phyloP scores from a whole-genome alignment of 2,113 vertebrate species.

The Thamnaconus septentrionalis region DNA sequence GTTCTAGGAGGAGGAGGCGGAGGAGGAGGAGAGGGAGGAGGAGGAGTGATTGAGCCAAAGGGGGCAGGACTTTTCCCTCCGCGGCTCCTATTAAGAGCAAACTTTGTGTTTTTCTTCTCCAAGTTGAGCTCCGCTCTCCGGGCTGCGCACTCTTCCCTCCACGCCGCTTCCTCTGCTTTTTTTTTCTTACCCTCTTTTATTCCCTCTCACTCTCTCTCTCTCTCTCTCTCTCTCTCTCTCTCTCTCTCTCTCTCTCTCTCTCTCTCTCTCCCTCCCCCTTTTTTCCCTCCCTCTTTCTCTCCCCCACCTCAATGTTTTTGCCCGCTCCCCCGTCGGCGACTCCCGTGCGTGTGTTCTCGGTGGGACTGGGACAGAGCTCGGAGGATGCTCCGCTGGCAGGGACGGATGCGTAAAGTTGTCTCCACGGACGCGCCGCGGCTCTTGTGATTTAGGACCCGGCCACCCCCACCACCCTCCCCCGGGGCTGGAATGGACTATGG shows the following conservation, averaged over 20 bases:
- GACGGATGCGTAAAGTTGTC: slow-evolving; percentile 39
- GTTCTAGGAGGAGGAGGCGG: slow-evolving; percentile 45
- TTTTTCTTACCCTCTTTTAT: slow-evolving; percentile 38
- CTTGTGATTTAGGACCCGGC: slow-evolving; percentile 48
- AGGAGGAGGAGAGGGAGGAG: slow-evolving; percentile 39
- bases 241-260: slow-evolving; percentile 1
- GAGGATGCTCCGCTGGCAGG: slow-evolving; percentile 66
- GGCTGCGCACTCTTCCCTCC: slow-evolving; percentile 44
- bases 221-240: slow-evolving; percentile 41
- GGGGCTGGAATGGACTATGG: slow-evolving; percentile 63
- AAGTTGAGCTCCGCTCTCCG: slow-evolving; percentile 74
- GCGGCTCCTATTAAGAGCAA: slow-evolving; percentile 78
- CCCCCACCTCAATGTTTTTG: slow-evolving; percentile 45
- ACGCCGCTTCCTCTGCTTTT: too few relatives aligned
- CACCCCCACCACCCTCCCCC: slow-evolving; percentile 1
- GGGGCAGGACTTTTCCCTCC: slow-evolving; percentile 77
- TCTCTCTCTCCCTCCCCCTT: slow-evolving; percentile 37
- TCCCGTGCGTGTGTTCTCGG: slow-evolving; percentile 49
- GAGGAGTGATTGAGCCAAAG: slow-evolving; percentile 71
- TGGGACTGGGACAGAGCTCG: slow-evolving; percentile 36
- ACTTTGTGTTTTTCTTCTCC: slow-evolving; percentile 81
- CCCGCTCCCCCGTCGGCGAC: slow-evolving; percentile 49
- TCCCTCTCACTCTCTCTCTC: slow-evolving; percentile 1
- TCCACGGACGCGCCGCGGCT: slow-evolving; percentile 8
- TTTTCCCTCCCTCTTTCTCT: slow-evolving; percentile 1